Evolutionary conservation across 2,113 vertebrate genomes (phyloP).

Genomic region (Myiozetetes cayanensis): DNA sequence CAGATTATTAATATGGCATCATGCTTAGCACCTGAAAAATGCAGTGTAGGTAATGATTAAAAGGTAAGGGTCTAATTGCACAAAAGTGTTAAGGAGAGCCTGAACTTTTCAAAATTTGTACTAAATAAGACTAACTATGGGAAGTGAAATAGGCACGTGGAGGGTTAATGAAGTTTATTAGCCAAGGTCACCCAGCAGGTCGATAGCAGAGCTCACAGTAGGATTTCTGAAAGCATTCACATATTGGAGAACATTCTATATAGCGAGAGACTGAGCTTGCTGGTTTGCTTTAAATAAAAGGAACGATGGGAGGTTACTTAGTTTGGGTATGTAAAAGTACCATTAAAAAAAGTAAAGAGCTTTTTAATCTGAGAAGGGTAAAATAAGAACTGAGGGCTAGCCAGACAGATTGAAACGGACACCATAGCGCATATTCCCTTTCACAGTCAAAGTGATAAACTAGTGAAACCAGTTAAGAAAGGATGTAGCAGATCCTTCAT

Average conservation of each 20-base stretch:
- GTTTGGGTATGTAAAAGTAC: neutral
- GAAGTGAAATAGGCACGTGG: neutral
- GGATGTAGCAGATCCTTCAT: neutral
- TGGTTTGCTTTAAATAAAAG: neutral
- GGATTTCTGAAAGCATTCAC: neutral
- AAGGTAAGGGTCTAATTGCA: neutral
- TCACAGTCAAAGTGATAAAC: neutral
- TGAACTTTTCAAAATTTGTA: neutral
- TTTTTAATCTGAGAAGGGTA: neutral
- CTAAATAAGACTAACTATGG: neutral
- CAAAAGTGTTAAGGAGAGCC: neutral
- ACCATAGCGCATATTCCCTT: neutral
- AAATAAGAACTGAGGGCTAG: neutral
- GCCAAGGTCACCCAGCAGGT: neutral
- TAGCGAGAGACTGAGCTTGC: neutral
- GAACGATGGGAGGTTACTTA: neutral
- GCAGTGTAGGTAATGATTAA: neutral
- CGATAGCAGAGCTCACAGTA: neutral
- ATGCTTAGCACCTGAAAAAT: neutral
- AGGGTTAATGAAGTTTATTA: neutral
- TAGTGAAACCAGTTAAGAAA: neutral
- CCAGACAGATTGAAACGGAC: neutral
- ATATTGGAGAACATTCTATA: neutral
- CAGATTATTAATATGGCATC: neutral
- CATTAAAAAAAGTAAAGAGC: neutral